Conservation (phyloP, 2,113 vertebrate genomes). For the Phaetusa simplex region DNA sequence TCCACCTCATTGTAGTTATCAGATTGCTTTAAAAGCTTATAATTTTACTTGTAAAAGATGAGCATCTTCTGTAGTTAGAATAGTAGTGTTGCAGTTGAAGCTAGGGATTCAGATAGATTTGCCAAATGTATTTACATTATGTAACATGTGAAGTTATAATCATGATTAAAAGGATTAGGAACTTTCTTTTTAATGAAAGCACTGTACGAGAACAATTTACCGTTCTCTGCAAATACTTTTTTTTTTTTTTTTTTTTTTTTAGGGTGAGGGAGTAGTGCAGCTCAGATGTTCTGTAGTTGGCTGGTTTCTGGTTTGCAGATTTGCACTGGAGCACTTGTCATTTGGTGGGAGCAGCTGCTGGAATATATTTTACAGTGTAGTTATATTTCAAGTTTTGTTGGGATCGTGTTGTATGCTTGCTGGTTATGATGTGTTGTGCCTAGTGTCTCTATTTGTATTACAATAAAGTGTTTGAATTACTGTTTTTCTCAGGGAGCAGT, state of each 20-base stretch:
- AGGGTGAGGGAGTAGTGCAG: background rate
- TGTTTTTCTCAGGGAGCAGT: background rate
- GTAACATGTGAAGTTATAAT: background rate
- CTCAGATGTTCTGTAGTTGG: background rate
- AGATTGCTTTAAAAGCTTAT: background rate
- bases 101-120: background rate
- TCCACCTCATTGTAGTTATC: background rate
- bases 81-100: background rate
- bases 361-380: background rate
- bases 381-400: background rate
- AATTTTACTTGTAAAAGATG: background rate
- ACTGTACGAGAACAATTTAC: background rate
- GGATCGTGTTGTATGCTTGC: background rate
- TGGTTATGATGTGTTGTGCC: background rate
- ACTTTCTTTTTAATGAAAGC: background rate
- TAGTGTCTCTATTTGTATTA: background rate
- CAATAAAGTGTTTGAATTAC: background rate
- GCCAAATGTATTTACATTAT: background rate
- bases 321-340: background rate
- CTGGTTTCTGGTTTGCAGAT: background rate
- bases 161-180: background rate
- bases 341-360: background rate
- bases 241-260: background rate
- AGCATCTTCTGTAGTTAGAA: background rate
- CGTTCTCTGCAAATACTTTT: background rate